These are phyloP conservation scores for Halictus ligatus DNA, from an alignment of 2,888 invertebrate species.

Conservation along the genomic window DNA sequence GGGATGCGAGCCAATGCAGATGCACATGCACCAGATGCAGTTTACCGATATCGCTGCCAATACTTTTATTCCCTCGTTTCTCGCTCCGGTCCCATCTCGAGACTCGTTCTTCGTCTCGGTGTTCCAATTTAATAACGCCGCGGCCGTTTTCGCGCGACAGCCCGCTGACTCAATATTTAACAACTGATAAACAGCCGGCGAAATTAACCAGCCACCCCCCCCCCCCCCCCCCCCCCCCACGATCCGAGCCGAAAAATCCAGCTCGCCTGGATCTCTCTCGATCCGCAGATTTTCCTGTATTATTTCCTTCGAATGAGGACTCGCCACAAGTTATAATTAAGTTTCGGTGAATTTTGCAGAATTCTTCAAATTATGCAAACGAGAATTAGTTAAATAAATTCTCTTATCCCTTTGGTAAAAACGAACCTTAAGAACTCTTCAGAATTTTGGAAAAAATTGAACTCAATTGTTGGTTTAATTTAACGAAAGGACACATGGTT, in stretches of 20 bases:
- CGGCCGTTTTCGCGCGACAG: background rate
- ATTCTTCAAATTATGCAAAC: too few relatives aligned
- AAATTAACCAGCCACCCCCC: background rate
- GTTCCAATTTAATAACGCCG: conserved; percentile 8
- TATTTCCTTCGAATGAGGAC: background rate
- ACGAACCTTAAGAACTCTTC: too few relatives aligned
- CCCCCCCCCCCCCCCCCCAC: too few relatives aligned
- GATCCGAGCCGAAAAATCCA: too few relatives aligned
- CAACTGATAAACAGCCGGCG: background rate
- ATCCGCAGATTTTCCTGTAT: background rate
- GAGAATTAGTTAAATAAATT: too few relatives aligned
- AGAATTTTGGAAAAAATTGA: too few relatives aligned
- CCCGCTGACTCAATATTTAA: conserved; percentile 5
- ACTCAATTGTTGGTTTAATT: too few relatives aligned
- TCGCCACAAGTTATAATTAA: too few relatives aligned
- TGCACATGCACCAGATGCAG: conserved; percentile 52
- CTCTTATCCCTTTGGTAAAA: too few relatives aligned
- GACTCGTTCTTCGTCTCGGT: background rate
- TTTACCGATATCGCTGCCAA: conserved; percentile 45
- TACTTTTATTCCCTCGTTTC: conserved; percentile 9
- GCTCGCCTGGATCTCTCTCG: background rate
- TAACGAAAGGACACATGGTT: too few relatives aligned
- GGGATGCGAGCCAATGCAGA: conserved; percentile 57
- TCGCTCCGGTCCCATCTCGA: background rate
- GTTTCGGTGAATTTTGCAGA: too few relatives aligned